Base-by-base conservation (phyloP, 2,888 invertebrate genomes). In the Athalia rosae region DNA sequence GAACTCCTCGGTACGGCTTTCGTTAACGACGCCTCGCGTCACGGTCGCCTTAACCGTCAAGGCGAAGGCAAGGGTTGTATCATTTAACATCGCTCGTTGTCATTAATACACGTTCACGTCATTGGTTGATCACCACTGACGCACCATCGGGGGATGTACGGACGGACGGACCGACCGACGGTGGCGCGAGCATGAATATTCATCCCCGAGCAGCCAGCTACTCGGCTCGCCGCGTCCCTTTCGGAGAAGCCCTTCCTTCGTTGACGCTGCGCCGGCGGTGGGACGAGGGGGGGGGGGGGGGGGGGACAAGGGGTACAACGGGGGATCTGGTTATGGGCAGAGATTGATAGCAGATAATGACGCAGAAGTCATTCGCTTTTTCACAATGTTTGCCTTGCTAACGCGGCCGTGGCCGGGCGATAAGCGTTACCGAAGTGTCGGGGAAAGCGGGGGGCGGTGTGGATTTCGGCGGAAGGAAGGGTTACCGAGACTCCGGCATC, bases 71-170 rank as follows among this genome's bases (percentile, higher is more conserved):
- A 58, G 71, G 43, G 56, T 58, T 71, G 43, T 43, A 58, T 67
- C 67, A 67, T 56, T 71, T 58, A 45, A 13, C 56, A 71, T 71
- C 50, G 41, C 58, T 45, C 43, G 45, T 28, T 58, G 58, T 71
- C 56, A 71, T 71, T 71, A 71, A 71, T 71, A 41, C 71, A 15
- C 50, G 71, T 71, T 71, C 8, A 58, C 62, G 61, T 80, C 79
- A 86, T 85, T 85, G 85, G 87, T 87, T 88, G 88, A 88, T 88
- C 85, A 87, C 87, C 88, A 87, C 87, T 87, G 89, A 89, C 85
- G 87, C 86, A 87, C 86, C 85, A 87, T 88, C 84, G 84, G 83
- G 84, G n/a, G n/a, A n/a, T n/a, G n/a, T n/a, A n/a, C n/a, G n/a
- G 85, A 84, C 83, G 83, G 84, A 28, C 28, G 28, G 28, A 28